Base-by-base conservation (phyloP, 2,888 invertebrate species). In the Lingula anatina region DNA sequence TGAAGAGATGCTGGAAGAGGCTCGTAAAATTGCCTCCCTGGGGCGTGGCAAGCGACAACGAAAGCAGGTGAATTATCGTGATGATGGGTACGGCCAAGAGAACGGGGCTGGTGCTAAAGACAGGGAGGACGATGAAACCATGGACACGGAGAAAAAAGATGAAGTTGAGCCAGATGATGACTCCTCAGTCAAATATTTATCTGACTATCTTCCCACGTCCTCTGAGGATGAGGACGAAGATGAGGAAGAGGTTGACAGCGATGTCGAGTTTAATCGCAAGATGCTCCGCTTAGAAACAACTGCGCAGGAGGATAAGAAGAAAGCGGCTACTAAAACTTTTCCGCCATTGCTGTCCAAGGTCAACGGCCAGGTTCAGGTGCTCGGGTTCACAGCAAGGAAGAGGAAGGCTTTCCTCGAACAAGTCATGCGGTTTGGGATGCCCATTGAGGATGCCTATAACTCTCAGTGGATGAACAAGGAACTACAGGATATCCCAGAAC, bases 381-480 rank as follows among this genome's bases (percentile, higher is more conserved):
- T 99, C 45, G 99, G 99, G 24, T 99, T 99, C 79, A 99, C 99
- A 79, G 94, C 97, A 0, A 81, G 99, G 40, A 99, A 99, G 76
- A 83, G 99, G 40, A 96, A 97, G 78, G 96, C 99, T 23, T 99
- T 99, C 86, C 84, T 97, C 58, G 99, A 99, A 77, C 97, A 96
- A 0, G 95, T 99, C 61, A 97, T 99, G 97, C 87, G 99, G 31
- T 99, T 95, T 72, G 96, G 96, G 54, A 99, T 99, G 96, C 99
- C 99, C 3, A 99, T 99, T 0, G 95, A 96, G 75, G 97, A 99
- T 78, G 95, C 96, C 1, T 97, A 95, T 80, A 96, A 96, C 76
- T 95, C 96, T 12, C 97, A 97, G 73, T 99, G 99, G 99, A n/a
- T 99, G 70, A 97, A 97, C 15, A 83, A 99, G 49, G 99, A 99